Evolutionary conservation across 2,888 invertebrate species (phyloP), one percentile per base, ranked within the genome.

Genomic region (Callinectes sapidus): DNA sequence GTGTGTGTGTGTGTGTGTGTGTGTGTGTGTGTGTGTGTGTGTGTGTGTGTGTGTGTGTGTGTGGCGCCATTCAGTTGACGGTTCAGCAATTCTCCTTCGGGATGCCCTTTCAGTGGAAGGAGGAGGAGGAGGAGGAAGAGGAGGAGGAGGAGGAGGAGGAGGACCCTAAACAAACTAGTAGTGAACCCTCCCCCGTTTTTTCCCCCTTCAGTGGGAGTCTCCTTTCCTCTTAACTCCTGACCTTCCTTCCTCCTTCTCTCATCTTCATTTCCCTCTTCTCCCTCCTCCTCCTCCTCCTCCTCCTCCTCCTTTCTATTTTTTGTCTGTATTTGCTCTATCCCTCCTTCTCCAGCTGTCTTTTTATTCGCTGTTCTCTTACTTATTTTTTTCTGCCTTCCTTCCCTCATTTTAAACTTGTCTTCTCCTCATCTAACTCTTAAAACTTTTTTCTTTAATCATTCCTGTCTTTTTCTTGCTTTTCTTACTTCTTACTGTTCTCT

Each of bases 1-100:
- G 66, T 71, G 66, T 71, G 66, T 71, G 66, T 71, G 66, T 71
- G 66, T 71, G 66, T 71, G 66, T 71, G 66, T 71, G 66, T 71
- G n/a, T 71, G 66, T 71, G 71, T 71, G 71, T 71, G 71, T 71
- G 28, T 28, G n/a, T 71, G 28, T 71, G 23, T 71, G n/a, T 71
- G 28, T 71, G 71, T 71, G 28, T 71, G 28, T 71, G 28, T 71
- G 23, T 71, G n/a, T 71, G 28, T 71, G 71, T 71, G 28, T 71
- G 13, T 71, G 61, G 61, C 18, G 61, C 61, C 61, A 61, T 61
- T 61, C 61, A 61, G 61, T 61, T 61, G 61, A 61, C 16, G 61
- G 61, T 61, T 61, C 61, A 61, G 61, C 23, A 61, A 71, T 28
- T 71, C 71, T 71, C 71, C 28, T 71, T 28, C 23, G 61, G 71